phyloP scores from a whole-genome alignment of 2,797 vertebrate genomes.

The Eutrigla gurnardus region DNA sequence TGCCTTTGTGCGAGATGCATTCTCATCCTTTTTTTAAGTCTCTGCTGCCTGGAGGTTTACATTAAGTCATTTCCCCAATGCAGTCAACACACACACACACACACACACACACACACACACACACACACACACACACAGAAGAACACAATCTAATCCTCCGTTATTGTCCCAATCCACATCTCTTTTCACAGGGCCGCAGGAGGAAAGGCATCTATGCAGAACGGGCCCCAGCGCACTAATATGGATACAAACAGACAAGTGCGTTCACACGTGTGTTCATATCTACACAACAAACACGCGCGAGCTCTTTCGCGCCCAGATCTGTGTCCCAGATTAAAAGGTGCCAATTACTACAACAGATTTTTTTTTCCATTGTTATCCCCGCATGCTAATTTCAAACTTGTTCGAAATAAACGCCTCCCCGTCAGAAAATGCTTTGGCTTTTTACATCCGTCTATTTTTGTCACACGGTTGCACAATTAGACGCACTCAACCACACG shows the following conservation, averaged over 20 bases:
- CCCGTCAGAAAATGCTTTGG: slow-evolving; percentile 35
- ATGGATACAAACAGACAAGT: slow-evolving; percentile 28
- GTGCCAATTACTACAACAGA: slow-evolving; percentile 48
- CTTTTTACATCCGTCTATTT: slow-evolving; percentile 24
- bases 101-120: slow-evolving; percentile 24
- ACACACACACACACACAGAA: slow-evolving; percentile 32
- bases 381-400: slow-evolving; percentile 38
- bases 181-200: slow-evolving; percentile 55
- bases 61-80: slow-evolving; percentile 65
- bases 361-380: slow-evolving; percentile 7
- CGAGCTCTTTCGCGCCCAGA: not conserved
- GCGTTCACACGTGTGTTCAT: slow-evolving; percentile 19
- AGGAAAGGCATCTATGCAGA: slow-evolving; percentile 67
- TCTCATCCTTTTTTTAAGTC: slow-evolving; percentile 69
- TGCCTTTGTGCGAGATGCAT: slow-evolving; percentile 61
- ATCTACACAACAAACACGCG: not conserved
- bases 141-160: slow-evolving; percentile 69
- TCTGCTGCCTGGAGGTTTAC: slow-evolving; percentile 55
- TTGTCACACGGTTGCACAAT: slow-evolving; percentile 25
- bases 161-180: slow-evolving; percentile 69
- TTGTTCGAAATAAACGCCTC: slow-evolving; percentile 46
- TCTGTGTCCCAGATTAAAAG: slow-evolving; percentile 47
- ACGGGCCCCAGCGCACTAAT: slow-evolving; percentile 40
- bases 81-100: slow-evolving; percentile 41
- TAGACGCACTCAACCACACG: slow-evolving; percentile 25